These are phyloP conservation scores for Rattus norvegicus DNA, from an alignment of 2,113 vertebrate species.

Conservation along the genomic window GRCr8 NC_086021.1:142563001-142563500, in stretches of 20 bases:
- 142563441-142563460: not conserved
- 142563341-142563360: not conserved
- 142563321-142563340: not conserved
- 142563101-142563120: not conserved
- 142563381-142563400: not conserved
- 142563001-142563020: not conserved
- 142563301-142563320: not conserved
- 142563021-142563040: not conserved
- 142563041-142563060: not conserved
- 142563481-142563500: not conserved
- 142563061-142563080: not conserved
- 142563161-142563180: not conserved
- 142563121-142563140: not conserved
- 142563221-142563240: not conserved
- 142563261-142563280: not conserved
- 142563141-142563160: not conserved
- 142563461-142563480: not conserved
- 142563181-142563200: not conserved
- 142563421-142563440: not conserved
- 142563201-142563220: not conserved
- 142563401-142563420: not conserved
- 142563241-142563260: not conserved
- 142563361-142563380: not conserved
- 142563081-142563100: not conserved
- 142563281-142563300: no score